Evolutionary conservation across 2,113 vertebrate species (phyloP), one percentile per base, ranked within the genome.

Genomic region (Percopsis transmontana): DNA sequence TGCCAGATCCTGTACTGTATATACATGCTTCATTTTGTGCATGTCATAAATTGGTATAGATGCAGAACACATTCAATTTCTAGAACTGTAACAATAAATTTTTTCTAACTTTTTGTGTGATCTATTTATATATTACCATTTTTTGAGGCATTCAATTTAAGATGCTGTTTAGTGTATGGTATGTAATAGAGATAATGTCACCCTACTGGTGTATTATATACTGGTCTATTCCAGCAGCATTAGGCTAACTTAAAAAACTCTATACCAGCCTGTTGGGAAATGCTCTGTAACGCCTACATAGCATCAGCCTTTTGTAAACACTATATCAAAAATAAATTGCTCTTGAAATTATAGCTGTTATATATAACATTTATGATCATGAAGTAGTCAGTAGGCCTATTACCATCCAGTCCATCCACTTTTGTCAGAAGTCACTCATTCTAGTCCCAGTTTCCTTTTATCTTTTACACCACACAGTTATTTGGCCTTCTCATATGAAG

Each of bases 101-200:
- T 68, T 88, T 87, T 87, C 76, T 85, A 87, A 79, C 66, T 80
- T 81, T n/a, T 81, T 80, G 74, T 77, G 84, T 88, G 73, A 83
- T 76, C 64, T 33, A 56, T 89, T 86, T 87, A 51, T 85, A 85
- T 80, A 82, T 76, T 74, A 55, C 61, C 75, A 83, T 57, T 80
- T 84, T 88, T 85, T 58, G 65, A 76, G 58, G 58, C 44, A 70
- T 58, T 38, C 24, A 59, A 62, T 57, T 69, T 60, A 68, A 65
- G 74, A 66, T 79, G 59, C 64, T 51, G 66, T 78, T 53, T 78
- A 72, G 74, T 72, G 67, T 79, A 81, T 16, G 72, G 51, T 48
- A 65, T 65, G 38, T 69, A 70, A 48, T 77, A 53, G 42, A 66
- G 66, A 78, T 47, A 11, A 65, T 59, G 54, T 73, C 18, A 54